Percentiles rank a stretch among this genome's conserved stretches.
Conservation (phyloP, 2,888 invertebrate species). For the Coremacera marginata region DNA sequence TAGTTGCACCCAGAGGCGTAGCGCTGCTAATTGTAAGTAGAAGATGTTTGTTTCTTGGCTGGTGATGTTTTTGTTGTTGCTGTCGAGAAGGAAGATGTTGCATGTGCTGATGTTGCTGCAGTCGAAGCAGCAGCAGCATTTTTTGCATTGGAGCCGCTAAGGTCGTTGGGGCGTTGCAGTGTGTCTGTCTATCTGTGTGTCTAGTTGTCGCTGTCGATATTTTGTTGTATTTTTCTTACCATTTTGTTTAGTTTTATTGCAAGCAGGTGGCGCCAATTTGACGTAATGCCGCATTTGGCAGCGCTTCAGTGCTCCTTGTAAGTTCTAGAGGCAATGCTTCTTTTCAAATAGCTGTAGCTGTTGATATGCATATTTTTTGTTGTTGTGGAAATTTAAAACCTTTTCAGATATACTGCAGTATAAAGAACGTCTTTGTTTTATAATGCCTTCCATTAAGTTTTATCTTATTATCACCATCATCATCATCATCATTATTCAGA, state of each 20-base stretch:
- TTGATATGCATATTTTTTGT: too few species aligned
- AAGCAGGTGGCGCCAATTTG: conserved; percentile 26
- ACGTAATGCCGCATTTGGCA: background rate
- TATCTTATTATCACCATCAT: background rate
- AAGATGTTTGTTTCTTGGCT: background rate
- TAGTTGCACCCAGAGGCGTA: conserved; percentile 2
- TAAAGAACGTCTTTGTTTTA: background rate
- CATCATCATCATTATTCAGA: background rate
- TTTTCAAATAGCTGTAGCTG: too few species aligned
- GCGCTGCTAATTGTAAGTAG: conserved; percentile 18
- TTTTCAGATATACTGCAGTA: too few species aligned
- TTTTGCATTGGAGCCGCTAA: background rate
- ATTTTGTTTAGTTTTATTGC: conserved; percentile 13
- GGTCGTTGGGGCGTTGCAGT: conserved; percentile 5
- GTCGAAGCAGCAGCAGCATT: background rate
- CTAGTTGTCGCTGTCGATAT: background rate
- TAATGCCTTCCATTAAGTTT: background rate
- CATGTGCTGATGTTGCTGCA: background rate
- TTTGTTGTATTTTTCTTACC: background rate
- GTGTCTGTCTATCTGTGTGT: background rate
- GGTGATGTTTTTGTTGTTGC: background rate
- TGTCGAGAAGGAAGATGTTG: background rate
- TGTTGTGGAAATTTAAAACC: too few species aligned
- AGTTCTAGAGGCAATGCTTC: background rate
- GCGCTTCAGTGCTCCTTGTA: background rate